Evolutionary conservation across 1,140 invertebrate genomes (phyloP).

Genomic region (Ceratina japonica): DNA sequence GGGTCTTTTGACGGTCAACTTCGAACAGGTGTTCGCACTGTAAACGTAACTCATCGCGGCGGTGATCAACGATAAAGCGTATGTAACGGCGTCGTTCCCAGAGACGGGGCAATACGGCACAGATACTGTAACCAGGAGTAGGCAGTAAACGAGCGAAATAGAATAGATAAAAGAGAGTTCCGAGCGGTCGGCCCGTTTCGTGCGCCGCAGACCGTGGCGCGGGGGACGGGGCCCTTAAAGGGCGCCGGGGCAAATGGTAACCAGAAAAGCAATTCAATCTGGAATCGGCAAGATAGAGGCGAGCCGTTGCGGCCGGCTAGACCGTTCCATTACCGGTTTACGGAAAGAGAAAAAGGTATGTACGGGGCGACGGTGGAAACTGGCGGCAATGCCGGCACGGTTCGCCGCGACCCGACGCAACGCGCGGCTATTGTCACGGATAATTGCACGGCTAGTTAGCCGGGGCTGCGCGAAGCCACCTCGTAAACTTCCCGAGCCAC

Average conservation of each 20-base stretch:
- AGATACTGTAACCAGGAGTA: not conserved
- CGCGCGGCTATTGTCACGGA: conserved; percentile 53
- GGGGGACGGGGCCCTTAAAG: too few relatives aligned
- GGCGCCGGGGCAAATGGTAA: conserved; percentile 33
- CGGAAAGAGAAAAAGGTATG: conserved; percentile 63
- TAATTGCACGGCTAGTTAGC: conserved; percentile 60
- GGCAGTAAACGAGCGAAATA: conserved; percentile 1
- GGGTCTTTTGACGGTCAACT: too few relatives aligned
- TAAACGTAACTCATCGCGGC: too few relatives aligned
- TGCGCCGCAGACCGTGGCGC: not conserved
- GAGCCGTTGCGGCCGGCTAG: conserved; percentile 64
- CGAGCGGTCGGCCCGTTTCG: conserved; percentile 7
- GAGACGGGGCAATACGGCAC: not conserved
- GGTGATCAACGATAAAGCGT: too few relatives aligned
- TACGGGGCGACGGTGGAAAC: conserved; percentile 41
- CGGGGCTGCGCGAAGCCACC: conserved; percentile 32
- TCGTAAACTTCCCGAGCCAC: not conserved
- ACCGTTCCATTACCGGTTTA: conserved; percentile 69
- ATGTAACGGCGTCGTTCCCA: not conserved
- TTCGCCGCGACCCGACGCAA: conserved; percentile 36
- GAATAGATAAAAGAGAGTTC: conserved; percentile 3
- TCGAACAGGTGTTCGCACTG: too few relatives aligned
- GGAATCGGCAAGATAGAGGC: conserved; percentile 66
- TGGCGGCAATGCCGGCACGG: conserved; percentile 34
- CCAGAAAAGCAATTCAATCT: conserved; percentile 69